phyloP scores from a whole-genome alignment of 2,888 invertebrate species.

The Choristoneura rosaceana region DNA sequence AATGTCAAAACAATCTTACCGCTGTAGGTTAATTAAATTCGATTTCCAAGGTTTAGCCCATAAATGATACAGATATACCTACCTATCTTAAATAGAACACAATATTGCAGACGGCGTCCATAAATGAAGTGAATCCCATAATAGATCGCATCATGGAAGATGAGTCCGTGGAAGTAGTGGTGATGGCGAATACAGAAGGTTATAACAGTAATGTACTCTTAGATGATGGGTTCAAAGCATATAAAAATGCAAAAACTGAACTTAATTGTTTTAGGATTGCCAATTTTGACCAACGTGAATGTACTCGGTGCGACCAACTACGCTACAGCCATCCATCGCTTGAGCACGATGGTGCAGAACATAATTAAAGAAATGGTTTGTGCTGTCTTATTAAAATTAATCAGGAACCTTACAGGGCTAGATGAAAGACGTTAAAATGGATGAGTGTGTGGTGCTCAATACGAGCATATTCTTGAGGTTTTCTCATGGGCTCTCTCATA shows the following conservation, averaged over 20 bases:
- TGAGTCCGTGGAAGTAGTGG: conserved; percentile 73
- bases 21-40: too few relatives aligned
- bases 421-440: not conserved
- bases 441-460: too few relatives aligned
- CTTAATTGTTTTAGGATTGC: conserved; percentile 58
- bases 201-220: not conserved
- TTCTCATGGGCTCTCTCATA: too few relatives aligned
- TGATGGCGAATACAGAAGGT: conserved; percentile 79
- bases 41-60: too few relatives aligned
- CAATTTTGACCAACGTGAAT: conserved; percentile 71
- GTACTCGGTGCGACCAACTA: conserved; percentile 62
- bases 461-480: too few relatives aligned
- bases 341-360: conserved; percentile 59
- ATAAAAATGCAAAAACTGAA: too few relatives aligned
- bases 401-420: not conserved
- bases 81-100: not conserved
- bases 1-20: too few relatives aligned
- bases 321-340: conserved; percentile 56
- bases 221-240: not conserved
- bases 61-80: too few relatives aligned
- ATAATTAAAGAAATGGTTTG: conserved; percentile 70
- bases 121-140: conserved; percentile 71
- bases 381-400: not conserved
- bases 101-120: conserved; percentile 62
- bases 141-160: conserved; percentile 77